Evolutionary conservation across 2,113 vertebrate species (phyloP), one percentile per base, ranked within the genome.

Genomic region (Heloderma charlesbogerti): DNA sequence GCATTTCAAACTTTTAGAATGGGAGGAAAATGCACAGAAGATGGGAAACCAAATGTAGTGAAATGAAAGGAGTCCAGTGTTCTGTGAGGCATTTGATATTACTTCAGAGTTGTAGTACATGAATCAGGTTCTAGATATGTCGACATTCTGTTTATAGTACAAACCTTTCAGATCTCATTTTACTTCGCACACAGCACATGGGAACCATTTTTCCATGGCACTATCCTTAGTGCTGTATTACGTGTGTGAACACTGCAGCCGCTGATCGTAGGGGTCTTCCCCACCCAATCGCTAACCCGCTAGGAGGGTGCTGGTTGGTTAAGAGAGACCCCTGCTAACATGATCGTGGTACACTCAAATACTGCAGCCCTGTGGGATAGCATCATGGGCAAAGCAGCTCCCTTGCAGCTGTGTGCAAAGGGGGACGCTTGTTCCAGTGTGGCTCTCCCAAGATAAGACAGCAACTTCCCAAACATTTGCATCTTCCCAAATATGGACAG

Each of bases 31-130:
- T 18, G 3, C 16, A 18, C 3, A 63, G 22, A 63, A 63, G 16
- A 10, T 18, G 22, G 60, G 60, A 63, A 20, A 63, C 16, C 60
- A 63, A 63, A 63, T 63, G 2, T 22, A 77, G 88, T 81, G 15
- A 2, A 48, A 51, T 88, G 34, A 88, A 66, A 40, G 37, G n/a
- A 75, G 15, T 31, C 18, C 34, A 16, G 34, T 92, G 93, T 90
- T 91, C 8, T 91, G 75, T 27, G 75, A 78, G 16, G 43, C 51
- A 89, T 6, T 45, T 94, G 78, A 91, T 57, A 4, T n/a, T 88
- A 22, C 37, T 90, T 83, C 27, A 9, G 71, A 43, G 43, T 81
- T 92, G 31, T 84, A 81, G 12, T 78, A 89, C 25, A 60, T 57
- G 31, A 34, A 63, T 51, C 20, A 34, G 29, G 29, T 78, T 25